A percentile compares a stretch with the other conserved stretches of the same genome.
Conservation (phyloP, 2,888 invertebrate species). For the Drosophila sordidapex region DNA sequence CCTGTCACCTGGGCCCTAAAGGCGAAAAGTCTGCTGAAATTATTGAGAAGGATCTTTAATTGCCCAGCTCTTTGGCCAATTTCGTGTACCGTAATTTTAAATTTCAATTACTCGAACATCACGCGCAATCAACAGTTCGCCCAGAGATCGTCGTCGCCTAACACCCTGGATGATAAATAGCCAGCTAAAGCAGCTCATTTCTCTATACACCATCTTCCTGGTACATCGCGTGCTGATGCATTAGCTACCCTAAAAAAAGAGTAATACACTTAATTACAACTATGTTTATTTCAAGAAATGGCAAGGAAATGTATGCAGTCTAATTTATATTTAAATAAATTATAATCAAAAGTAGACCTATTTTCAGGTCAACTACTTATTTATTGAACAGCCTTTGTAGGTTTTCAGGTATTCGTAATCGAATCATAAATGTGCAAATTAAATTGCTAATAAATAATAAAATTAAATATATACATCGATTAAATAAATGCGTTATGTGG, state of each 20-base stretch:
- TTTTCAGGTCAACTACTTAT: background rate
- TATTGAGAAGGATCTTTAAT: constrained; percentile 64
- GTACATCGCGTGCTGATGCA: constrained; percentile 62
- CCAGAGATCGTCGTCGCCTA: constrained; percentile 41
- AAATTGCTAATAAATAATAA: background rate
- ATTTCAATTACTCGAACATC: constrained; percentile 76
- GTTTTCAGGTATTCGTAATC: background rate
- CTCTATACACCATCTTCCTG: constrained; percentile 40
- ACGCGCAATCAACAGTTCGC: constrained; percentile 74
- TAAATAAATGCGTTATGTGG: background rate
- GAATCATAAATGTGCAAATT: background rate
- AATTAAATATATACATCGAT: background rate
- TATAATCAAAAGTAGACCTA: background rate
- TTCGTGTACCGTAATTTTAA: constrained; percentile 55
- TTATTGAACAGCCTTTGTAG: background rate
- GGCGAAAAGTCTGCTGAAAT: constrained; percentile 73
- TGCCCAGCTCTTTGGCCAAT: constrained; percentile 42
- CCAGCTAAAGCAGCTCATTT: constrained; percentile 31
- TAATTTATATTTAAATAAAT: background rate
- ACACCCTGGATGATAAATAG: constrained; percentile 64
- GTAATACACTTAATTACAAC: constrained; percentile 55
- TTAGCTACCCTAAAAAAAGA: constrained; percentile 31
- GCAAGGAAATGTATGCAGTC: background rate
- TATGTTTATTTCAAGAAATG: constrained; percentile 29
- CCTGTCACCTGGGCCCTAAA: constrained; percentile 34